Base-by-base conservation (phyloP, 2,113 vertebrate genomes). In the Mola mola region DNA sequence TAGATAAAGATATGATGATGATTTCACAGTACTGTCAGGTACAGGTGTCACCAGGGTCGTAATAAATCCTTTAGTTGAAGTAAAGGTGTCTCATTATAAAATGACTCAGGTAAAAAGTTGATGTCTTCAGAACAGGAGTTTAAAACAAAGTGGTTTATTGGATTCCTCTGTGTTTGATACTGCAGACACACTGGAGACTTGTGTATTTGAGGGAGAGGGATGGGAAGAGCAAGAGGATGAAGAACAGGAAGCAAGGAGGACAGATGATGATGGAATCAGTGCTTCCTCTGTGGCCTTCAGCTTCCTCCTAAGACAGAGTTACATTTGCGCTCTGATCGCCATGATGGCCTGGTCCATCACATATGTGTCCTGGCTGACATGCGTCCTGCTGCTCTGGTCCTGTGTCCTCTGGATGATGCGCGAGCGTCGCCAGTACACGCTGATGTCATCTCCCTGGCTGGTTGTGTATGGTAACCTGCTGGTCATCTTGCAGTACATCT, bases 281-380 rank as follows among this genome's bases (percentile, higher is more conserved):
- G 46, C 21, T 0, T 57, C 93, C 40, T 92, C 94, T 12, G 86
- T 93, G 8, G 93, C 94, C 13, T 95, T 96, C 69, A 89, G 92
- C 8, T 98, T 98, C 80, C 93, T 98, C 36, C 95, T 98, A 92
- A 96, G 95, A 34, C 96, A 98, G 76, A 98, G 96, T 65, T 98
- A 98, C 77, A 94, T 98, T 73, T 95, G 94, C 25, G 96, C 90
- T 10, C 84, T 91, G 53, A 81, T 90, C 1, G 78, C 90, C 60
- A 92, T 92, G 90, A 90, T 92, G 88, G 96, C 95, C 0, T 98
- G 96, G 96, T 96, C 96, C 76, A 96, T 98, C 81, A 98, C 96
- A 0, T 97, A 98, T 8, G 96, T 97, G 81, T 97, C 95, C 66
- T 98, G 96, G 96, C 55, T 98, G 71, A 97, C 96, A 0, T 98